These are phyloP conservation scores for Zaprionus lineosus DNA, from an alignment of 2,888 invertebrate species.

Conservation along the genomic window DNA sequence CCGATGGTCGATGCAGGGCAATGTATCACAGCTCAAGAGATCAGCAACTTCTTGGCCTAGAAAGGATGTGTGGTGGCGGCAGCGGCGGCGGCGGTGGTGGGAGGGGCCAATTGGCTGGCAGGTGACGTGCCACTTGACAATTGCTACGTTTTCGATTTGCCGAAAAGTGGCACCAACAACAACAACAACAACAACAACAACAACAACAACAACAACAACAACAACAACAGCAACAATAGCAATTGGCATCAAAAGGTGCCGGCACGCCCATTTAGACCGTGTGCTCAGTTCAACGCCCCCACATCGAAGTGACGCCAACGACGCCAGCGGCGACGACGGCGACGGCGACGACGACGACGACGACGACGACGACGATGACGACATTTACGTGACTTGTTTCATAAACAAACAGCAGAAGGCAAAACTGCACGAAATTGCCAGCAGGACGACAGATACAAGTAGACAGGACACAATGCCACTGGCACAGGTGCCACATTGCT, in stretches of 20 bases:
- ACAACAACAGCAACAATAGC: slow-evolving; percentile 25
- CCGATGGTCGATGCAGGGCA: not conserved
- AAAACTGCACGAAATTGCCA: slow-evolving; percentile 73
- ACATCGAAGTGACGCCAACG: slow-evolving; percentile 50
- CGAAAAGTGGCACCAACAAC: slow-evolving; percentile 52
- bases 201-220: slow-evolving; percentile 12
- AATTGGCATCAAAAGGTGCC: slow-evolving; percentile 51
- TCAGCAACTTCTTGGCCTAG: slow-evolving; percentile 50
- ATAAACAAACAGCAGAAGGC: slow-evolving; percentile 74
- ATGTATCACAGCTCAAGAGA: slow-evolving; percentile 37
- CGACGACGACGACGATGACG: slow-evolving; percentile 28
- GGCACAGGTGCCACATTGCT: slow-evolving; percentile 37
- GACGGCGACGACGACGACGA: too few relatives aligned
- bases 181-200: slow-evolving; percentile 10
- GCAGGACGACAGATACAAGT: slow-evolving; percentile 7
- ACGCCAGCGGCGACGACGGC: too few relatives aligned
- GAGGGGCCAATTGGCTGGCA: slow-evolving; percentile 59
- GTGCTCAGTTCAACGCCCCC: slow-evolving; percentile 71
- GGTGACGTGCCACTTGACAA: slow-evolving; percentile 74
- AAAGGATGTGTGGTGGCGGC: too few relatives aligned
- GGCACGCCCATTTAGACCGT: slow-evolving; percentile 68
- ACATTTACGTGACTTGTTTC: slow-evolving; percentile 75
- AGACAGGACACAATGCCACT: not conserved
- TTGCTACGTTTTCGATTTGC: slow-evolving; percentile 76
- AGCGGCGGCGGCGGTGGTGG: too few relatives aligned